These are phyloP conservation scores for Pissodes strobi DNA, from an alignment of 1,140 invertebrate species.

Conservation along the genomic window DNA sequence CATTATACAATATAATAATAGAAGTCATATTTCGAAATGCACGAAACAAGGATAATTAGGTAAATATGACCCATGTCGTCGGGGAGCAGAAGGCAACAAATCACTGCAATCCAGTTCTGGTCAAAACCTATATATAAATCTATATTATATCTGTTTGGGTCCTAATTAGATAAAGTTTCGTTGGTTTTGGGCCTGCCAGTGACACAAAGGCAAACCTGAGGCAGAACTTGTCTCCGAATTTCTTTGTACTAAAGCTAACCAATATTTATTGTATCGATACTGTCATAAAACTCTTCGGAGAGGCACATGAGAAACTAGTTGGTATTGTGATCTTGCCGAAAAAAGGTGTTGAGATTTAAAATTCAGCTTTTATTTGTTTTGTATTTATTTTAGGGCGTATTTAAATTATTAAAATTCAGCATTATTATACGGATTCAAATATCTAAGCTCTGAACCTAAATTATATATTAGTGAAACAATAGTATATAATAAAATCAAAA, in stretches of 20 bases:
- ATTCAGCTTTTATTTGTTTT: neutral
- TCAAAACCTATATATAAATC: constrained; percentile 30
- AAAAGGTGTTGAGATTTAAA: constrained; percentile 28
- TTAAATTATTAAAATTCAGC: too few relatives aligned
- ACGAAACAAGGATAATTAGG: too few relatives aligned
- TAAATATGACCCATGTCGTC: too few relatives aligned
- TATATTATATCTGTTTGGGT: constrained; percentile 31
- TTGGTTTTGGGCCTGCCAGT: constrained; percentile 24
- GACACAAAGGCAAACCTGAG: constrained; percentile 27
- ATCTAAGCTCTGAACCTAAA: too few relatives aligned
- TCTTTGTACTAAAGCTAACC: constrained; percentile 29
- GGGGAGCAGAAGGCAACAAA: too few relatives aligned
- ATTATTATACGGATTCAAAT: too few relatives aligned
- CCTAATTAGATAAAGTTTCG: constrained; percentile 34
- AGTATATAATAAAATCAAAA: too few relatives aligned
- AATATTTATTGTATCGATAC: constrained; percentile 35
- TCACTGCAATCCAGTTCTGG: neutral
- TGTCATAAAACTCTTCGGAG: constrained; percentile 28
- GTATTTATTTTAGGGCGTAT: too few relatives aligned
- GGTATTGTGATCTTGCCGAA: constrained; percentile 15
- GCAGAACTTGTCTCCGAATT: constrained; percentile 29
- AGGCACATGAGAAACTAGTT: constrained; percentile 19
- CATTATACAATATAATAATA: too few relatives aligned
- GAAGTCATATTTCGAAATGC: too few relatives aligned
- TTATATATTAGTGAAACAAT: too few relatives aligned